phyloP scores from a whole-genome alignment of 2,113 vertebrate genomes.

The Campylomormyrus tamandua region DNA sequence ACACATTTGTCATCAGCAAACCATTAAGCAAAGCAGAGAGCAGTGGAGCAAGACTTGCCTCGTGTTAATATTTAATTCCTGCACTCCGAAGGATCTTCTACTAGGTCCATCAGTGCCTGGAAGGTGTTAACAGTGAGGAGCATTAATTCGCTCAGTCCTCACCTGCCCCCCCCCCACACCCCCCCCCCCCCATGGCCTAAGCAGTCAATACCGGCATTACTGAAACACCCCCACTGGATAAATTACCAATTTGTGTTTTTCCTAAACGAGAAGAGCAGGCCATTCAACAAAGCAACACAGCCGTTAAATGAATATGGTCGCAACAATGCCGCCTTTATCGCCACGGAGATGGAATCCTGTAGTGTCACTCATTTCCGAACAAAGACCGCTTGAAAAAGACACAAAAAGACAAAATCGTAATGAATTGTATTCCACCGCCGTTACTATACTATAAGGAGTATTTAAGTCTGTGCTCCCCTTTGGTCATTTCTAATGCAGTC shows the following conservation, averaged over 20 bases:
- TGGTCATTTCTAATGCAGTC: neutral
- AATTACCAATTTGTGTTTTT: constrained; percentile 1
- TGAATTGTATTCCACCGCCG: neutral
- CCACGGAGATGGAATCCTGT: neutral
- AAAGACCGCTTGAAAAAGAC: neutral
- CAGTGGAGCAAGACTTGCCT: neutral
- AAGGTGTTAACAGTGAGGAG: neutral
- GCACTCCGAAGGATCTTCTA: neutral
- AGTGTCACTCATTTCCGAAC: neutral
- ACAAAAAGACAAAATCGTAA: neutral
- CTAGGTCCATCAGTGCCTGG: neutral
- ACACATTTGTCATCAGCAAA: neutral
- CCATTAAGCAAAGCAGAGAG: neutral
- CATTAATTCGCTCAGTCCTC: neutral
- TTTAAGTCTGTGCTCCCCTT: neutral
- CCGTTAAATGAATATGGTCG: neutral
- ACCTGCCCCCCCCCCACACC: neutral
- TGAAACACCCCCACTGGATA: neutral
- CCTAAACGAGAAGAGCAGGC: neutral
- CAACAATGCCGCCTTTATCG: neutral
- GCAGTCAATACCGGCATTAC: neutral
- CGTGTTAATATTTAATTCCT: neutral
- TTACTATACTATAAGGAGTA: neutral
- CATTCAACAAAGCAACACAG: neutral
- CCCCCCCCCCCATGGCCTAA: neutral